Evolutionary conservation across 2,888 invertebrate species (phyloP), one percentile per base, ranked within the genome.

Genomic region (Cryptocephalus moraei): DNA sequence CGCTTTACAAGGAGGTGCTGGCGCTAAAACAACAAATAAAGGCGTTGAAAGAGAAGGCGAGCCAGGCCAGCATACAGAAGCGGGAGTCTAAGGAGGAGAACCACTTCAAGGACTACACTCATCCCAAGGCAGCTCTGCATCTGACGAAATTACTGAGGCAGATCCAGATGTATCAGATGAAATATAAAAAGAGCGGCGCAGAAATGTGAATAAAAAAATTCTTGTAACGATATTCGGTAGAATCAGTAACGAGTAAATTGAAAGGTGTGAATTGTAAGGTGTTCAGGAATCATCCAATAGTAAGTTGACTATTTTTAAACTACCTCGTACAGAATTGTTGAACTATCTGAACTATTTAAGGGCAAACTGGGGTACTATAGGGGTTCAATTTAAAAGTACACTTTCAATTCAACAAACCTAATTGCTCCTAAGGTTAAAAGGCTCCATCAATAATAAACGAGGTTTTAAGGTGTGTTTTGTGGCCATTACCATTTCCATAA

Each of bases 1-100:
- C 63, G 1, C 53, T 72, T 13, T 71, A 68, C 49, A 68, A 67
- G 39, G 71, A 72, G 54, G 69, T 73, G n/a, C 40, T 68, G 40
- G 67, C 68, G 4, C 53, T 69, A 41, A 71, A 71, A 52, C 62
- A 69, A 41, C 70, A 71, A 56, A 64, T 70, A 8, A 67, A 62
- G 53, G 51, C 51, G 10, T 52, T 69, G 45, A 66, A 65, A 50
- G 61, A 65, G 43, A 60, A 60, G 32, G 56, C 59, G 1, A 64
- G 67, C 46, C 55, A 62, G 43, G 58, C 60, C 1, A 60, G 60
- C 8, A 44, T 63, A 10, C 49, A 58, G 10, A 48, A 43, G 8
- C 49, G 50, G 10, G 51, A 49, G 22, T 49, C 47, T n/a, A 44
- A 46, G 12, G 49, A 52, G 14, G 47, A 53, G 4, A 32, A 44